Evolutionary conservation across 2,113 vertebrate species (phyloP).

Genomic region (Hippocampus comes): DNA sequence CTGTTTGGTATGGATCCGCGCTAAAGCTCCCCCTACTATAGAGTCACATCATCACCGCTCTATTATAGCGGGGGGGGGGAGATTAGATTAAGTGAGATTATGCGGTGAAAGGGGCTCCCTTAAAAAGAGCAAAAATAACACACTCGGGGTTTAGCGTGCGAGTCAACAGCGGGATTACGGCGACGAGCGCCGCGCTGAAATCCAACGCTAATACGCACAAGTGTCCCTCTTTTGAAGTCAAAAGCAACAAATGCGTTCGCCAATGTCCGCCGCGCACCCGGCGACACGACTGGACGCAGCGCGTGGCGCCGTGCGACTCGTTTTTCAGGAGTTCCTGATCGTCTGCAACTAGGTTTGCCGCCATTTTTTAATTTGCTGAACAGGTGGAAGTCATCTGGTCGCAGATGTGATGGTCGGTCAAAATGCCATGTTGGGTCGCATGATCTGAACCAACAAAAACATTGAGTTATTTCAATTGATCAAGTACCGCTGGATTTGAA

Average conservation of each 20-base stretch:
- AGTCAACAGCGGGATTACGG: constrained; percentile 69
- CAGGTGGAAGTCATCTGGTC: too few species aligned
- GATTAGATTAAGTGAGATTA: constrained; percentile 78
- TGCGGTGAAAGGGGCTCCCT: constrained; percentile 56
- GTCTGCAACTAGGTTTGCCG: too few species aligned
- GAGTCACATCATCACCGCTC: constrained; percentile 63
- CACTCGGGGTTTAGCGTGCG: constrained; percentile 58
- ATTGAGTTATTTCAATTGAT: too few species aligned
- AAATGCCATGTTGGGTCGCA: too few species aligned
- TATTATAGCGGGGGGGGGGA: constrained; percentile 60
- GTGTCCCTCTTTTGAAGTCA: constrained; percentile 32
- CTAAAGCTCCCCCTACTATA: constrained; percentile 63
- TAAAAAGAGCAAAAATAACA: constrained; percentile 73
- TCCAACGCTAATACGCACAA: constrained; percentile 60
- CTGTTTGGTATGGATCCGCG: constrained; percentile 65
- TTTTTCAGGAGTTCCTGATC: too few species aligned
- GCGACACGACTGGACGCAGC: background rate
- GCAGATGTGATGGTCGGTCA: too few species aligned
- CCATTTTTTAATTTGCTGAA: too few species aligned
- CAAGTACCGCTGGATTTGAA: background rate
- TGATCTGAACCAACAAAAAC: too few species aligned
- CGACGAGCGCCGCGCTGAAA: constrained; percentile 53
- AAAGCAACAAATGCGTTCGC: background rate
- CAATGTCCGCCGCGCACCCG: background rate
- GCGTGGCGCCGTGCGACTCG: too few species aligned